Evolutionary conservation across 2,113 vertebrate genomes (phyloP).

Genomic region (Polyodon spathula): DNA sequence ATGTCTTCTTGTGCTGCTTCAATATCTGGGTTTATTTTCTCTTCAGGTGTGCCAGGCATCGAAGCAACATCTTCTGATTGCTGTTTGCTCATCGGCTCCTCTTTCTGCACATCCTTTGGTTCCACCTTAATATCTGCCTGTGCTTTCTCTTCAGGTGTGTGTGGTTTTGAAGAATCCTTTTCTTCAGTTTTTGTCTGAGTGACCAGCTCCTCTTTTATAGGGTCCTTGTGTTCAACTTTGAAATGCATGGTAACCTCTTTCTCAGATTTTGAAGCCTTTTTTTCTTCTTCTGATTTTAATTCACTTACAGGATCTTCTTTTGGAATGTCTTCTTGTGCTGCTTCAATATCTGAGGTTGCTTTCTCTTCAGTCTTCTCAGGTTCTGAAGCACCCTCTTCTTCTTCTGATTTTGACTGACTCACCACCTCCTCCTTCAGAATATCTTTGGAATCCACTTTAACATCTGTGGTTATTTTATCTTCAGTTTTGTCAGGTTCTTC

Average conservation of each 20-base stretch:
- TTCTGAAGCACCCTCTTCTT: not conserved
- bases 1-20: too few relatives aligned
- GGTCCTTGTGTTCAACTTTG: not conserved
- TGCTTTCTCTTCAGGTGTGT: too few relatives aligned
- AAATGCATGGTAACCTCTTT: not conserved
- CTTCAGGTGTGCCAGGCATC: too few relatives aligned
- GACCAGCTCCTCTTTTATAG: not conserved
- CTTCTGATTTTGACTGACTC: too few relatives aligned
- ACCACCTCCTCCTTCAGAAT: too few relatives aligned
- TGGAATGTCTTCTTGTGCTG: not conserved
- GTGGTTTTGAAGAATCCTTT: conserved; percentile 6
- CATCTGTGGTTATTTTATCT: too few relatives aligned
- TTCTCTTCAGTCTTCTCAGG: not conserved
- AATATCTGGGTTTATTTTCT: too few relatives aligned
- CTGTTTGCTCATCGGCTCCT: too few relatives aligned
- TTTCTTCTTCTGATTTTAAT: not conserved
- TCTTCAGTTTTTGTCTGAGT: conserved; percentile 6
- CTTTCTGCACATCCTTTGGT: not conserved
- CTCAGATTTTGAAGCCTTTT: not conserved
- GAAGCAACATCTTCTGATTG: too few relatives aligned
- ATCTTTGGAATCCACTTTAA: too few relatives aligned
- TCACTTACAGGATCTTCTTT: not conserved
- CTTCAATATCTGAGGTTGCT: not conserved
- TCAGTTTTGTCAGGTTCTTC: not conserved
- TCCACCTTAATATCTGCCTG: not conserved